Base-by-base conservation (phyloP, 2,888 invertebrate species). In the Drosophila aldrichi region DNA sequence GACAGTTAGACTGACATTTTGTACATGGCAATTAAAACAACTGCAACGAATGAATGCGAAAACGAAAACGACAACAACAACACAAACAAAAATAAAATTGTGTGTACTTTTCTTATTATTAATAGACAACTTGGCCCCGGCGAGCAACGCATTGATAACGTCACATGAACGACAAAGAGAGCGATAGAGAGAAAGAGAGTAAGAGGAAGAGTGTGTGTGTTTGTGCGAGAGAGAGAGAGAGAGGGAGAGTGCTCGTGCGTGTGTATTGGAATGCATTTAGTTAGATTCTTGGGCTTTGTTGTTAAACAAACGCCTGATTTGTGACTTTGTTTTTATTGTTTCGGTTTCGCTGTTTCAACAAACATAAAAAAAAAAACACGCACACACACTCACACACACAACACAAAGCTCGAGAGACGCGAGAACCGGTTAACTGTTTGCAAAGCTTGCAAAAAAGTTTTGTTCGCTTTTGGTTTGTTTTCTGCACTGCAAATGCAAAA, bases 361-460 rank as follows among this genome's bases (percentile, higher is more conserved):
- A 79, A 79, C 70, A 68, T 44, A 38, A 62, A 62, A 62, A 61
- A 22, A 14, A 34, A 7, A 0, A 29, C 7, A 29, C 1, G 3
- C 3, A 40, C 34, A 61, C 1, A 29, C 7, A 29, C 1, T n/a
- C 1, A 29, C 7, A 29, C 1, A 25, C 3, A 40, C 34, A 61
- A 64, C 12, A 49, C 18, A 63, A 70, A 67, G 79, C 73, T 60
- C 41, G 49, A 70, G 58, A 73, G 68, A 70, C 68, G 57, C 69
- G 67, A 84, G 72, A 84, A 87, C 87, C 82, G 85, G 88, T 87
- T 87, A 81, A 75, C 63, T 65, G 67, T 77, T 70, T 81, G 79
- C 78, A 81, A 70, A 77, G 73, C 70, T 79, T 79, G 79, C 79
- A 64, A 68, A 78, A 70, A 54, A 49, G 38, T 49, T 38, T 44